Percentiles rank a stretch among this genome's conserved stretches.
These are phyloP conservation scores for Neosilurus mollespiculum DNA, from an alignment of 2,797 vertebrate genomes.

Conservation along the genomic window DNA sequence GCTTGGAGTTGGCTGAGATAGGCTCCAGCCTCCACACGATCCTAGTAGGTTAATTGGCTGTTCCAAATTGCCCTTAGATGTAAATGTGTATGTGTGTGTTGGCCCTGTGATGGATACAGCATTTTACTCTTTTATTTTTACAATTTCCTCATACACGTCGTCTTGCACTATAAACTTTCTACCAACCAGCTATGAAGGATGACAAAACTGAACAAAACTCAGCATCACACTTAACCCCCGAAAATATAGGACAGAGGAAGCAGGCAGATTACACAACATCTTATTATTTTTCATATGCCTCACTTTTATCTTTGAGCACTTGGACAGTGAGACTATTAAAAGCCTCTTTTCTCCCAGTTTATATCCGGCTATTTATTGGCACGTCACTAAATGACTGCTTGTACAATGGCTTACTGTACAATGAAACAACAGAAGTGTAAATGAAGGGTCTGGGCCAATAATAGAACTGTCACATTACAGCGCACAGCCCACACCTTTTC, in stretches of 20 bases:
- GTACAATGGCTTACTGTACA: slow-evolving; percentile 20
- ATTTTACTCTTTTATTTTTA: neutral
- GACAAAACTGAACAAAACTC: slow-evolving; percentile 9
- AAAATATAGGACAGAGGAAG: slow-evolving; percentile 40
- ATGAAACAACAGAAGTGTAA: slow-evolving; percentile 31
- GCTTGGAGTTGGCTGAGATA: too few species aligned
- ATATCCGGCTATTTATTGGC: slow-evolving; percentile 11
- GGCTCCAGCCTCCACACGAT: too few species aligned
- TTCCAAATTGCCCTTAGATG: too few species aligned
- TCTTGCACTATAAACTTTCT: neutral
- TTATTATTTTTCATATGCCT: slow-evolving; percentile 33
- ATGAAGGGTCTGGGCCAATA: slow-evolving; percentile 40
- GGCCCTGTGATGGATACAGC: too few species aligned
- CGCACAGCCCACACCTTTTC: slow-evolving; percentile 23
- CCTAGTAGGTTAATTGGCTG: too few species aligned
- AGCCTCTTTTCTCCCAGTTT: slow-evolving; percentile 21
- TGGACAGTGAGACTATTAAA: slow-evolving; percentile 10
- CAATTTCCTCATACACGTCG: neutral
- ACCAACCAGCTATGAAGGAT: neutral
- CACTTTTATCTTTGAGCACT: slow-evolving; percentile 24
- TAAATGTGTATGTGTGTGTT: too few species aligned
- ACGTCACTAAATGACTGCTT: neutral
- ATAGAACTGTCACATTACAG: slow-evolving; percentile 36
- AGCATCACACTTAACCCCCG: slow-evolving; percentile 32
- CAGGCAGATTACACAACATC: slow-evolving; percentile 43